These are phyloP conservation scores for Cheirogaleus medius DNA, from an alignment of 2,113 vertebrate genomes.

Conservation along the genomic window DNA sequence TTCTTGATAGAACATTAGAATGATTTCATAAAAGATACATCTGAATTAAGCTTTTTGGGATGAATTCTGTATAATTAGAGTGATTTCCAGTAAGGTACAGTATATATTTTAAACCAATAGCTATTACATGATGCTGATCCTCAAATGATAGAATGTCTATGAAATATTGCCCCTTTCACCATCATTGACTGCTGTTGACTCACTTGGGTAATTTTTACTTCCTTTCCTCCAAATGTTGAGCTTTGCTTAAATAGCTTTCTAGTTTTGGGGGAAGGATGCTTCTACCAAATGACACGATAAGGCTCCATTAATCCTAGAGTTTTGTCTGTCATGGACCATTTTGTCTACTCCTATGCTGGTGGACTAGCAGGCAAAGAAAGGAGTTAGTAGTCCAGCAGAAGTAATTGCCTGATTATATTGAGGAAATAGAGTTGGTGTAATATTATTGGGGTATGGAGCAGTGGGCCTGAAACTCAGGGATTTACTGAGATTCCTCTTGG, in stretches of 20 bases:
- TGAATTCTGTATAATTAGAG: background rate
- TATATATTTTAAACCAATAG: background rate
- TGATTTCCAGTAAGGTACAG: background rate
- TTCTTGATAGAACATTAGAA: background rate
- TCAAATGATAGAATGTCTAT: background rate
- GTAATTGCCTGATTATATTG: background rate
- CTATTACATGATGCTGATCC: background rate
- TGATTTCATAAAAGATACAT: background rate
- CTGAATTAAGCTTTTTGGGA: background rate
- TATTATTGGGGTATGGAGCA: accelerated
- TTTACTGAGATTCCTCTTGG: background rate
- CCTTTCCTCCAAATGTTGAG: background rate
- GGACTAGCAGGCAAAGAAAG: background rate
- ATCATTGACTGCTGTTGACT: background rate
- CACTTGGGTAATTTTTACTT: background rate
- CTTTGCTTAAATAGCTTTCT: background rate
- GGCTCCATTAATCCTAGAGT: background rate
- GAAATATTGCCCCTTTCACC: background rate
- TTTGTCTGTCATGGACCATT: background rate
- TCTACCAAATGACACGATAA: accelerated
- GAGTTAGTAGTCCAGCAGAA: background rate
- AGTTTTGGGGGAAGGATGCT: background rate
- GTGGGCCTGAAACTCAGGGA: background rate
- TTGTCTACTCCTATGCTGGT: background rate
- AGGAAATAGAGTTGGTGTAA: background rate